A percentile compares a stretch with the other conserved stretches of the same genome.
phyloP scores from a whole-genome alignment of 2,113 vertebrate species.

The Synodontis membranacea region DNA sequence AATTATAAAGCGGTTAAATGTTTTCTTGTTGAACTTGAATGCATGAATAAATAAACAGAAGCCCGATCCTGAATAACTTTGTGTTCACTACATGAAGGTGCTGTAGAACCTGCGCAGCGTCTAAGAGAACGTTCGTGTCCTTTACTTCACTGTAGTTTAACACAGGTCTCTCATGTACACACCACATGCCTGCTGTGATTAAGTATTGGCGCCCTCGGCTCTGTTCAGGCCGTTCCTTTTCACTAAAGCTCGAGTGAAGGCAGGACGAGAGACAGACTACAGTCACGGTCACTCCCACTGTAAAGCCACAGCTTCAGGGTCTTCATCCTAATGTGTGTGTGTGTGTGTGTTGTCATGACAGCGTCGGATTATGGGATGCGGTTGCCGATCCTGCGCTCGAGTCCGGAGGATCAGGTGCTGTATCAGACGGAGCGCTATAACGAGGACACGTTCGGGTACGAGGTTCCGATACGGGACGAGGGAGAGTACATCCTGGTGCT shows the following conservation, averaged over 20 bases:
- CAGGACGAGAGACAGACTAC: neutral
- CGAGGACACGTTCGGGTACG: constrained; percentile 95
- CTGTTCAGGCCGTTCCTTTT: neutral
- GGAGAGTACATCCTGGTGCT: constrained; percentile 94
- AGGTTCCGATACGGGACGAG: constrained; percentile 92
- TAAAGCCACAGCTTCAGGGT: neutral
- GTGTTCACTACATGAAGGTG: neutral
- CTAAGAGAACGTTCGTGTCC: too few species aligned
- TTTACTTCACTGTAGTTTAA: too few species aligned
- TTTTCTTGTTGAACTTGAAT: too few species aligned
- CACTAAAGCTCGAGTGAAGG: neutral
- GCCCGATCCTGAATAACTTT: neutral
- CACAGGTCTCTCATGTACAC: neutral
- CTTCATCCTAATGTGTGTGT: neutral
- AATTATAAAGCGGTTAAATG: neutral
- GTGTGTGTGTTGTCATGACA: constrained; percentile 55
- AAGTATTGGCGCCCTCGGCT: neutral
- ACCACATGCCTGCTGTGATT: too few species aligned
- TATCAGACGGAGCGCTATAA: constrained; percentile 98
- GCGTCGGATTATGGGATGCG: constrained; percentile 97
- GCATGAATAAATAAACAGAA: too few species aligned
- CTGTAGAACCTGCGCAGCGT: neutral
- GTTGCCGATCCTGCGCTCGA: constrained; percentile 91
- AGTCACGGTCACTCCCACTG: neutral
- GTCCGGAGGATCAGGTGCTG: constrained; percentile 90